Percentiles rank a stretch among this genome's conserved stretches.
Evolutionary conservation across 2,113 vertebrate genomes (phyloP).

Genomic region (Platycercus adscitus): DNA sequence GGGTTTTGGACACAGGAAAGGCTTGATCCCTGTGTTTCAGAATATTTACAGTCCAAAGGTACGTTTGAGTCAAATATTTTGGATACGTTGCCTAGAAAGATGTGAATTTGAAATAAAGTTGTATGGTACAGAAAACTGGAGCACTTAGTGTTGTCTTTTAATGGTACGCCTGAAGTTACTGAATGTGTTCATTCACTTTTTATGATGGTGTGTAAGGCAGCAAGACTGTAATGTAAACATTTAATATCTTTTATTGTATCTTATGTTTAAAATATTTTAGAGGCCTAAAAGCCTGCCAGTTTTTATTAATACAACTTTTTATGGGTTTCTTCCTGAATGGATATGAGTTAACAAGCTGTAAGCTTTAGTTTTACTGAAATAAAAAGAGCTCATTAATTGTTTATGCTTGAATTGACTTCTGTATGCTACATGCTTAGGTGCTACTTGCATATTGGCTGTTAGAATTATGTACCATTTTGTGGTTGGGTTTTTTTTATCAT

Average conservation of each 20-base stretch:
- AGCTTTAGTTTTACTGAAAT: slow-evolving; percentile 68
- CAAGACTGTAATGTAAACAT: slow-evolving; percentile 43
- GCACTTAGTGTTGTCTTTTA: slow-evolving; percentile 30
- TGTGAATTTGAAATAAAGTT: slow-evolving; percentile 63
- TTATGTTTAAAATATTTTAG: slow-evolving; percentile 30
- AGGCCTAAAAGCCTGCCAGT: slow-evolving; percentile 34
- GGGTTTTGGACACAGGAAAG: background rate
- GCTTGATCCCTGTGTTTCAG: background rate
- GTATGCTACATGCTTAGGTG: background rate
- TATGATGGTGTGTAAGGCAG: slow-evolving; percentile 39
- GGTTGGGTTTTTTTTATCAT: background rate
- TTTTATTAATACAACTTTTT: slow-evolving; percentile 45
- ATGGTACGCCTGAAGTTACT: slow-evolving; percentile 31
- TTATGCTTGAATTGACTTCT: background rate
- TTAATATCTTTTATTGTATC: slow-evolving; percentile 47
- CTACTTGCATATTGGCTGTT: background rate
- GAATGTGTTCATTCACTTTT: slow-evolving; percentile 43
- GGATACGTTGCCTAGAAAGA: slow-evolving; percentile 8
- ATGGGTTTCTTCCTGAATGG: slow-evolving; percentile 24
- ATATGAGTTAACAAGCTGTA: slow-evolving; percentile 43
- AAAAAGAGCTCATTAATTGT: slow-evolving; percentile 43
- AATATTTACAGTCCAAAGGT: slow-evolving; percentile 9
- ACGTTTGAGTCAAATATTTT: slow-evolving; percentile 44
- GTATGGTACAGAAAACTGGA: slow-evolving; percentile 40
- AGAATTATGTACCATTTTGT: background rate